Evolutionary conservation across 2,888 invertebrate genomes (phyloP).

Genomic region (Idaea biselata): DNA sequence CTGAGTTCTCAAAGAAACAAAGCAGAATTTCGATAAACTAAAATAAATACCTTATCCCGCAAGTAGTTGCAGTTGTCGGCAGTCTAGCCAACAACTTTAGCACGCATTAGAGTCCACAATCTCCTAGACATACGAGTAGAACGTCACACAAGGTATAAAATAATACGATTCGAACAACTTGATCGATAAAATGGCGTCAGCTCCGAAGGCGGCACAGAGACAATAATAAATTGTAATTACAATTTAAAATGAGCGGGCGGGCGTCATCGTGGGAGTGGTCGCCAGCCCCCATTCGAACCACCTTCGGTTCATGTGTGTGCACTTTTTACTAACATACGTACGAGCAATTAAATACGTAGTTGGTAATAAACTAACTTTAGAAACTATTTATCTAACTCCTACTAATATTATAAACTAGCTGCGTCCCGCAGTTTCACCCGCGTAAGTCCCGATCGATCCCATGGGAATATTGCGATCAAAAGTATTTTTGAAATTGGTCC

Average conservation of each 20-base stretch:
- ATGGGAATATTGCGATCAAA: too few species aligned
- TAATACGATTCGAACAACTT: slow-evolving; percentile 40
- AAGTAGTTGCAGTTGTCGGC: not conserved
- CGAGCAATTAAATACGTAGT: slow-evolving; percentile 38
- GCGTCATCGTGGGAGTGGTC: slow-evolving; percentile 75
- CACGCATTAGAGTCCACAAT: not conserved
- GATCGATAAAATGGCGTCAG: slow-evolving; percentile 76
- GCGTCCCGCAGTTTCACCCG: too few species aligned
- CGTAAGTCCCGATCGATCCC: too few species aligned
- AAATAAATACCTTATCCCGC: not conserved
- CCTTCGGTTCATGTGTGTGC: slow-evolving; percentile 65
- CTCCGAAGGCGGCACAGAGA: slow-evolving; percentile 77
- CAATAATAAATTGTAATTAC: slow-evolving; percentile 81
- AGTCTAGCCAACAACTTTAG: not conserved
- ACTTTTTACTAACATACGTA: slow-evolving; percentile 70
- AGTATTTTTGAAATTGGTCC: too few species aligned
- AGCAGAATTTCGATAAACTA: not conserved
- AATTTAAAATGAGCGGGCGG: slow-evolving; percentile 81
- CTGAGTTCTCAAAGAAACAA: too few species aligned
- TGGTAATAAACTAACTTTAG: not conserved
- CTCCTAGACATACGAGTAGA: not conserved
- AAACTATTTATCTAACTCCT: not conserved
- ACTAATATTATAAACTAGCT: not conserved
- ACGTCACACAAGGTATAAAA: slow-evolving; percentile 1
- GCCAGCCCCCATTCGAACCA: slow-evolving; percentile 60